Evolutionary conservation across 1,140 invertebrate species (phyloP).

Genomic region (Drosophila funebris): DNA sequence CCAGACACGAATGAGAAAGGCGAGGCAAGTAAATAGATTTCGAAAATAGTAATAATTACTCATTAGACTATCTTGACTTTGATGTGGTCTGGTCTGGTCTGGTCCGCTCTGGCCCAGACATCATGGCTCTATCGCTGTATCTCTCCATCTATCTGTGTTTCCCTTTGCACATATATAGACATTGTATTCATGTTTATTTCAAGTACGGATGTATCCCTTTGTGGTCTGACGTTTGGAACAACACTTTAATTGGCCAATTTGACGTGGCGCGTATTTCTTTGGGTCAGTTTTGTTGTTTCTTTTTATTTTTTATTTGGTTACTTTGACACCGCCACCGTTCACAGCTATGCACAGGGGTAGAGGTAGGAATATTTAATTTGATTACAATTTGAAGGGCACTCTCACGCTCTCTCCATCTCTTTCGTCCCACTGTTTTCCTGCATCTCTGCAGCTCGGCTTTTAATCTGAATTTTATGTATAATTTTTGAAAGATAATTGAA

Average conservation of each 20-base stretch:
- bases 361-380: slow-evolving; percentile 25
- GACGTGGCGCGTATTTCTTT: slow-evolving; percentile 16
- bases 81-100: slow-evolving; percentile 22
- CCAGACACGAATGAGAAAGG: slow-evolving; percentile 4
- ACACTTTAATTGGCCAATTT: slow-evolving; percentile 79
- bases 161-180: not conserved
- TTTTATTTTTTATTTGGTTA: slow-evolving; percentile 49
- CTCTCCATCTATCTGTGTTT: not conserved
- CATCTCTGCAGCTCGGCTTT: not conserved
- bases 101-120: not conserved
- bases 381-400: slow-evolving; percentile 42
- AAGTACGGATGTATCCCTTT: not conserved
- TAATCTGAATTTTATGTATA: slow-evolving; percentile 47
- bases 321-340: slow-evolving; percentile 49
- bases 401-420: not conserved
- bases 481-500: slow-evolving; percentile 74
- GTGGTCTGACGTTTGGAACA: slow-evolving; percentile 35
- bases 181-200: too few species aligned
- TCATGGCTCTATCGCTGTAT: not conserved
- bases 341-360: slow-evolving; percentile 12
- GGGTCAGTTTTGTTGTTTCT: slow-evolving; percentile 25
- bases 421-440: not conserved
- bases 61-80: slow-evolving; percentile 34
- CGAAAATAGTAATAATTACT: slow-evolving; percentile 31
- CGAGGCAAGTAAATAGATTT: slow-evolving; percentile 30